Conservation (phyloP, 2,113 vertebrate genomes). For the Otus sunia region DNA sequence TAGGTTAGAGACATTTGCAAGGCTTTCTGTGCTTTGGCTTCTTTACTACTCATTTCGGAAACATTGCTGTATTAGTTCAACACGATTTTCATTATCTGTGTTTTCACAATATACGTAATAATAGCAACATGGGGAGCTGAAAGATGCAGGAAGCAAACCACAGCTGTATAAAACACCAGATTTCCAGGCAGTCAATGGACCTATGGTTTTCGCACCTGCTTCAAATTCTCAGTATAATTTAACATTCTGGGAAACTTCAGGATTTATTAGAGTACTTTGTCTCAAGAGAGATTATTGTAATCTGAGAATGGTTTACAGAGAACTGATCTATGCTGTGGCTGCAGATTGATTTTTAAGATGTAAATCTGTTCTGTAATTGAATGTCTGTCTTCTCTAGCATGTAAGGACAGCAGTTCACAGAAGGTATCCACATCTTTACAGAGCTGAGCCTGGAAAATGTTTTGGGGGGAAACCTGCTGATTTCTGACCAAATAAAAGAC, state of each 20-base stretch:
- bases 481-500: background rate
- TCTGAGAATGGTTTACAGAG: background rate
- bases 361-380: background rate
- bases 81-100: background rate
- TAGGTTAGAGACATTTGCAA: background rate
- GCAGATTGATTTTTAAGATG: background rate
- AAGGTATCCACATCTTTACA: background rate
- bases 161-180: background rate
- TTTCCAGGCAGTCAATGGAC: background rate
- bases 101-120: background rate
- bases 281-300: background rate
- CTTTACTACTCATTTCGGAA: background rate
- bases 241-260: background rate
- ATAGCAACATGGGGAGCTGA: background rate
- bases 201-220: conserved; percentile 16
- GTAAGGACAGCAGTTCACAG: background rate
- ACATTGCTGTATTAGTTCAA: background rate
- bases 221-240: background rate
- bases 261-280: background rate
- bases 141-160: background rate
- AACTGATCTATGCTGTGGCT: background rate
- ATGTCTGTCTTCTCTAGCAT: background rate
- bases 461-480: background rate
- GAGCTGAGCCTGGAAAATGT: background rate
- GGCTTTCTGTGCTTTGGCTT: background rate